A percentile compares a stretch with the other conserved stretches of the same genome.
phyloP scores from a whole-genome alignment of 1,140 invertebrate genomes.

The Magallana gigas region DNA sequence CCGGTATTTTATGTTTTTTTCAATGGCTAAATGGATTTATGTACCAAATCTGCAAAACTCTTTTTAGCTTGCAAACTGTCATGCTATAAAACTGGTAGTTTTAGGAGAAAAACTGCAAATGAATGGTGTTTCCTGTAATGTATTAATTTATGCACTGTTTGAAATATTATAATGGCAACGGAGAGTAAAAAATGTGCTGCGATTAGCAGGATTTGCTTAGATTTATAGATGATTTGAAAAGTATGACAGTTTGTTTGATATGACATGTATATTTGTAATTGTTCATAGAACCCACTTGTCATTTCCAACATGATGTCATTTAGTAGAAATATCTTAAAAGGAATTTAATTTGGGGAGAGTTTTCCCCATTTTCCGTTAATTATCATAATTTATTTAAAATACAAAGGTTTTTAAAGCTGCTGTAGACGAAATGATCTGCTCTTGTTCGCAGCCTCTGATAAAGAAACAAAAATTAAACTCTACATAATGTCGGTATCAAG shows the following conservation, averaged over 20 bases:
- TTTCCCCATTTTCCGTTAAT: background rate
- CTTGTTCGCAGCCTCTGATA: no score
- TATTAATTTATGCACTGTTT: slow-evolving; percentile 26
- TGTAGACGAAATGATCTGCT: no score
- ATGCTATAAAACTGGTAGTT: background rate
- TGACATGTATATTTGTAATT: background rate
- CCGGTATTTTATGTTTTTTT: background rate
- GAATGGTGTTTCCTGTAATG: background rate
- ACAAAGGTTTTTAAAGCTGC: no score
- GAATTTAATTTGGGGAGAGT: no score
- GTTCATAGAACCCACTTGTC: background rate
- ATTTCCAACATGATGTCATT: background rate
- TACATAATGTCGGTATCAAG: no score
- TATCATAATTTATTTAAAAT: slow-evolving; percentile 19
- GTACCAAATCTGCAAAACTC: background rate
- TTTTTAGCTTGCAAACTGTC: background rate
- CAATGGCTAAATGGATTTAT: background rate
- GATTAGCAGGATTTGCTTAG: background rate
- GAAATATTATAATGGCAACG: background rate
- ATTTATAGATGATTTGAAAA: background rate
- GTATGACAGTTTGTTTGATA: background rate
- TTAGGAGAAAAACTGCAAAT: background rate
- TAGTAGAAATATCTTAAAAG: background rate
- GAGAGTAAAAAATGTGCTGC: background rate
- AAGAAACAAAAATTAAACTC: no score